Evolutionary conservation across 2,888 invertebrate species (phyloP), one percentile per base, ranked within the genome.

Genomic region (Drosophila buzzatii): DNA sequence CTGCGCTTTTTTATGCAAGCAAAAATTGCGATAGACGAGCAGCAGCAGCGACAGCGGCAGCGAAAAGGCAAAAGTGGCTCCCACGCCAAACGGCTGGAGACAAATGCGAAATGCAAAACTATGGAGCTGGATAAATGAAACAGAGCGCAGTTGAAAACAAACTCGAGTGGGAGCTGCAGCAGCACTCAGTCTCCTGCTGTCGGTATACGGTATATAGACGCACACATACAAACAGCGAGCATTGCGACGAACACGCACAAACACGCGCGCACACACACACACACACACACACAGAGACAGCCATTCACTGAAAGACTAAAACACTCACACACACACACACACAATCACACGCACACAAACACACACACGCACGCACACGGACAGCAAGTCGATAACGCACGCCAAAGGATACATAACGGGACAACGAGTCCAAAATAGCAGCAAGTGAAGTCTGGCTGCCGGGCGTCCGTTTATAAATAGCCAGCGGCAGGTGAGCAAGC

Each of bases 1-100:
- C 76, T 76, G 76, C 76, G 76, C 80, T 76, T 76, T 76, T 76
- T 76, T 78, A 35, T 69, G 78, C 75, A 77, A 62, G 73, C 67
- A 44, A 78, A 67, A 73, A 76, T 63, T 70, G 76, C 60, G 78
- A 78, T 65, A 58, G 27, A 27, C 27, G 20, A 63, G 55, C 14
- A 37, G 41, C 42, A 41, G 52, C 37, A 5, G 5, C 37, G 14
- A 2, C 37, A 4, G 12, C 37, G 12, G 14, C 37, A 41, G 53
- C 62, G 53, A 65, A 82, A 51, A 49, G 57, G 35, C 35, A 42
- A 63, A 62, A 52, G 63, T 47, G 23, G 31, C 12, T 27, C 39
- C 69, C 59, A 67, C 66, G 58, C 63, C 51, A 51, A 33, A 16
- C 18, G 35, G 23, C 53, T 41, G 44, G 27, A 52, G 59, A 42